These are phyloP conservation scores for Potamilus streckersoni DNA, from an alignment of 1,140 invertebrate species.

Conservation along the genomic window DNA sequence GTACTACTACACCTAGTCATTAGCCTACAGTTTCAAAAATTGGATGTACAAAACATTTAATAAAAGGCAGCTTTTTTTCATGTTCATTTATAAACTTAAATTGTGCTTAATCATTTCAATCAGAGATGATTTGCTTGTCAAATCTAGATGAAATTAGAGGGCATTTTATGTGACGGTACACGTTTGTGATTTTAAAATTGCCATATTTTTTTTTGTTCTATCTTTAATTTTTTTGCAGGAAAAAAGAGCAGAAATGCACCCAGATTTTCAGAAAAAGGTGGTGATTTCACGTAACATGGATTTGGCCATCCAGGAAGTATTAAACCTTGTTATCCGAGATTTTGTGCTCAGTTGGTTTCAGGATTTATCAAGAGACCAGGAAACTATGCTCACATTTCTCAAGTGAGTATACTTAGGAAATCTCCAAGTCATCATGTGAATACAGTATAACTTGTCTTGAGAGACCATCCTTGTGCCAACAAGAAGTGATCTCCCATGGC, in stretches of 20 bases:
- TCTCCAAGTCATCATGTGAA: too few species aligned
- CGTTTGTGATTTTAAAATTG: not conserved
- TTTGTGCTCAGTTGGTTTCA: constrained; percentile 82
- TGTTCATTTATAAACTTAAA: too few species aligned
- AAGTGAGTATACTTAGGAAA: constrained; percentile 60
- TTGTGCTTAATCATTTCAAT: not conserved
- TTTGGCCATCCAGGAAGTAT: constrained; percentile 82
- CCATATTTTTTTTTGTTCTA: not conserved
- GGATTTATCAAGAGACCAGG: constrained; percentile 74
- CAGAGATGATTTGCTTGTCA: not conserved
- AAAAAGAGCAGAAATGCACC: constrained; percentile 29
- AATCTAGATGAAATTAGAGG: not conserved
- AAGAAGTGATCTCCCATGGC: too few species aligned
- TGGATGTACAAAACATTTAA: too few species aligned
- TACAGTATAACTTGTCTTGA: too few species aligned
- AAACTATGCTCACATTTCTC: constrained; percentile 67
- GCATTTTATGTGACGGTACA: not conserved
- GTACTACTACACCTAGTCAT: too few species aligned
- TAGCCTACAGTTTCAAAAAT: too few species aligned
- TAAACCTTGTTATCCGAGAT: constrained; percentile 84
- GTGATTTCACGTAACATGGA: constrained; percentile 79
- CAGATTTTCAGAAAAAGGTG: constrained; percentile 44
- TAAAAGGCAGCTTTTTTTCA: too few species aligned
- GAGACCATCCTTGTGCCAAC: too few species aligned
- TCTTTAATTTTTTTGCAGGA: constrained; percentile 37